These are phyloP conservation scores for Rhinatrema bivittatum DNA, from an alignment of 2,797 vertebrate species.

Conservation along the genomic window DNA sequence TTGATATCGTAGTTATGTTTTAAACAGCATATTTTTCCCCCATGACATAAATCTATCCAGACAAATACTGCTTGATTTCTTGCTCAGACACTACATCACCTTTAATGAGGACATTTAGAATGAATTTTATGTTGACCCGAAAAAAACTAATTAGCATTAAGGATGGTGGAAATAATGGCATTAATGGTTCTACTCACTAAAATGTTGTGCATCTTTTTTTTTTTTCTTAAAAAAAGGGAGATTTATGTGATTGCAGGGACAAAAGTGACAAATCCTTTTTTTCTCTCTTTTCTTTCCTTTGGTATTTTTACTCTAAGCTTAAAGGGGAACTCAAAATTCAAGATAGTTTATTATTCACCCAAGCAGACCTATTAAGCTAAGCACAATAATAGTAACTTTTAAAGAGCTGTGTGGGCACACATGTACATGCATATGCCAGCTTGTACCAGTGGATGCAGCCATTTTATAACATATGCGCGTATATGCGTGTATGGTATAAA, in stretches of 20 bases:
- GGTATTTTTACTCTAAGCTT: too few species aligned
- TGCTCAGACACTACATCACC: constrained; percentile 20
- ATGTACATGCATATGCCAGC: too few species aligned
- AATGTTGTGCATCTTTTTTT: not conserved
- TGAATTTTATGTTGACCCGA: constrained; percentile 34
- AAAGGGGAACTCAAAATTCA: too few species aligned
- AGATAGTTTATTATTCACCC: too few species aligned
- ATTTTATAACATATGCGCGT: too few species aligned
- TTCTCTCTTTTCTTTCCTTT: too few species aligned
- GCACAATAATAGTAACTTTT: too few species aligned
- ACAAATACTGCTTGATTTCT: not conserved
- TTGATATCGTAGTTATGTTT: constrained; percentile 14
- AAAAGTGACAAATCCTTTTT: too few species aligned
- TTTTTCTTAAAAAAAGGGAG: not conserved
- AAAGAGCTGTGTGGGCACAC: too few species aligned
- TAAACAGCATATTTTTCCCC: constrained; percentile 19
- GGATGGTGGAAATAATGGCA: constrained; percentile 12
- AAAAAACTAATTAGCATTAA: constrained; percentile 31
- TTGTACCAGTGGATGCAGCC: too few species aligned
- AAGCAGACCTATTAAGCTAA: too few species aligned
- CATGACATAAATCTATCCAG: constrained; percentile 3
- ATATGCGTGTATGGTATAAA: too few species aligned
- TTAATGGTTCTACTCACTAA: constrained; percentile 9
- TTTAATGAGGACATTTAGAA: constrained; percentile 31
- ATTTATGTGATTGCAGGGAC: constrained; percentile 13